Evolutionary conservation across 2,113 vertebrate species (phyloP).

Genomic region (Peromyscus californicus): DNA sequence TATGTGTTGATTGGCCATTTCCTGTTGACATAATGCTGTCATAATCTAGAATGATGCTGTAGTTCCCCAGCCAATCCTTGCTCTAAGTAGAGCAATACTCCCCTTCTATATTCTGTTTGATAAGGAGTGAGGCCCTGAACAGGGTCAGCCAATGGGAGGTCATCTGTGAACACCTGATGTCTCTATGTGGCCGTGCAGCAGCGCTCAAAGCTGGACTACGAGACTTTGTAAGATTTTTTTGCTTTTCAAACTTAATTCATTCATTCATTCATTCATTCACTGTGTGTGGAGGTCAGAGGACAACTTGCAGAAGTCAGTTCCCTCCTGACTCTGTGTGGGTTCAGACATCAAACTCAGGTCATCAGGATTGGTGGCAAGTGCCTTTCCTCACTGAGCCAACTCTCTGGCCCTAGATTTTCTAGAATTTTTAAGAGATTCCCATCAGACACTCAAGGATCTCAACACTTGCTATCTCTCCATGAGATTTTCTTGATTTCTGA

Average conservation of each 20-base stretch:
- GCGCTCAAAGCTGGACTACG: not conserved
- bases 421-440: too few species aligned
- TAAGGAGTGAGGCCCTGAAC: too few species aligned
- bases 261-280: not conserved
- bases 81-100: not conserved
- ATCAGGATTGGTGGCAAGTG: not conserved
- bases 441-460: not conserved
- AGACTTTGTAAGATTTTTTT: not conserved
- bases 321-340: not conserved
- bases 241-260: not conserved
- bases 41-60: not conserved
- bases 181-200: fast-evolving
- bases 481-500: not conserved
- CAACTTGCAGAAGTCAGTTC: not conserved
- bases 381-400: not conserved
- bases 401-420: too few species aligned
- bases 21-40: not conserved
- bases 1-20: not conserved
- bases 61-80: not conserved
- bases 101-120: not conserved
- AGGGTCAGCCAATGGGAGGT: not conserved
- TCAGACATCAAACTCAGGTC: not conserved
- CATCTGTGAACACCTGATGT: not conserved
- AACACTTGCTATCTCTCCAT: fast-evolving
- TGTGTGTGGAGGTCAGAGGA: not conserved